Base-by-base conservation (phyloP, 2,797 vertebrate genomes). In the Hippopotamyrus pictus region DNA sequence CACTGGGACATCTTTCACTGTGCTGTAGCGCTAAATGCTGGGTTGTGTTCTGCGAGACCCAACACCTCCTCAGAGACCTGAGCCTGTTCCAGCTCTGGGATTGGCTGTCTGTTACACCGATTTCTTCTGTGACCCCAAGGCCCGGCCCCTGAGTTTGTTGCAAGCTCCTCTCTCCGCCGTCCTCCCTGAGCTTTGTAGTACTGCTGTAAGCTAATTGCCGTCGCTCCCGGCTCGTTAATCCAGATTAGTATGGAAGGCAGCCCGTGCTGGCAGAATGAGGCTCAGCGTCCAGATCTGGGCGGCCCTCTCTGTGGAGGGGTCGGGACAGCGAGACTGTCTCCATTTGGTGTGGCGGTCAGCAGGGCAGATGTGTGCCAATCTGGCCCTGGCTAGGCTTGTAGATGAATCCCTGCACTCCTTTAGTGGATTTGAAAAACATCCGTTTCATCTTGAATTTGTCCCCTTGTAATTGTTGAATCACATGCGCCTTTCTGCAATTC, bases 1-100 rank as follows among this genome's bases (percentile, higher is more conserved):
- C 91, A 91, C 90, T 54, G 22, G 83, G 51, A 69, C 85, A 65
- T 89, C 46, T 19, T 73, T 90, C 89, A 89, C 91, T 90, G 91
- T 92, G 89, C 90, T 87, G 88, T 89, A 88, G 91, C 54, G 82
- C 91, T 93, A 91, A 92, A 93, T 92, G 91, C 92, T 92, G 91
- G 89, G 91, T 92, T 90, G 88, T 92, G 89, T 92, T 92, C 89
- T 91, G 90, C 89, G 62, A 89, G 89, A 44, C n/a, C 44, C 2
- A 2, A 85, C 48, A 11, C n/a, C n/a, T 51, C 44, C 48, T 51
- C 44, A 6, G 33, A 41, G 33, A 76, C 11, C 25, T 11, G 9
- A 25, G 25, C 62, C 25, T 12, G 62, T 29, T 69, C 22, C 62
- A 12, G 69, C 33, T 76, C 29, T 41, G 69, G 33, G 33, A 76